Conservation (phyloP, 1,140 invertebrate genomes). For the Drosophila rhopaloa region DNA sequence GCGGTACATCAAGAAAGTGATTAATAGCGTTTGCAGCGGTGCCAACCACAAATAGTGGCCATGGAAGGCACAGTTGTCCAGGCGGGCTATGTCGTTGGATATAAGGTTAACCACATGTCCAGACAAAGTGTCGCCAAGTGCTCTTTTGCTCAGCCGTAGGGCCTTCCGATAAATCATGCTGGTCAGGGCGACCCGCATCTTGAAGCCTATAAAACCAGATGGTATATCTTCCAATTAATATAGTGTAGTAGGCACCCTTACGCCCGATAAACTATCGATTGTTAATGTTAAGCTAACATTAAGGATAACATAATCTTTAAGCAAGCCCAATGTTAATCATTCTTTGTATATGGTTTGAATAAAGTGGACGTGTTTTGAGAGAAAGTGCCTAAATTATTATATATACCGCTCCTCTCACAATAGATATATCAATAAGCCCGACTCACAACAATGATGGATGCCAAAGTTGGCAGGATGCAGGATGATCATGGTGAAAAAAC, state of each 20-base stretch:
- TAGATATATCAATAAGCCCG: too few relatives aligned
- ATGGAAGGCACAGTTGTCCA: conserved; percentile 87
- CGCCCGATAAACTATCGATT: too few relatives aligned
- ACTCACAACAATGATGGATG: conserved; percentile 85
- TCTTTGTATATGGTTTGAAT: too few relatives aligned
- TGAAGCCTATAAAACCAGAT: conserved; percentile 85
- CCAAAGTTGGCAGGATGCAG: conserved; percentile 92
- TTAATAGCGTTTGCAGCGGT: conserved; percentile 91
- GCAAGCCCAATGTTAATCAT: too few relatives aligned
- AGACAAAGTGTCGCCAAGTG: conserved; percentile 90
- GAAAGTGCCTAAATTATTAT: too few relatives aligned
- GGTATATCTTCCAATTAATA: too few relatives aligned
- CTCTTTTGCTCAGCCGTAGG: conserved; percentile 88
- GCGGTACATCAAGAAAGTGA: conserved; percentile 91
- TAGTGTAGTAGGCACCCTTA: too few relatives aligned
- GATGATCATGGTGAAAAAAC: conserved; percentile 87
- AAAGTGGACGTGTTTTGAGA: too few relatives aligned
- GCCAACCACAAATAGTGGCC: conserved; percentile 91
- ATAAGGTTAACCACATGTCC: conserved; percentile 96
- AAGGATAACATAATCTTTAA: too few relatives aligned
- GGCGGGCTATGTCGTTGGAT: conserved; percentile 93
- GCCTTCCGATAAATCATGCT: conserved; percentile 93
- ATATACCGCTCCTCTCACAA: too few relatives aligned
- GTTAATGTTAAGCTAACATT: too few relatives aligned
- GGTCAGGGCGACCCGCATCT: conserved; percentile 91